These are phyloP conservation scores for Chaetophractus vellerosus DNA, from an alignment of 2,797 vertebrate genomes.

Conservation along the genomic window DNA sequence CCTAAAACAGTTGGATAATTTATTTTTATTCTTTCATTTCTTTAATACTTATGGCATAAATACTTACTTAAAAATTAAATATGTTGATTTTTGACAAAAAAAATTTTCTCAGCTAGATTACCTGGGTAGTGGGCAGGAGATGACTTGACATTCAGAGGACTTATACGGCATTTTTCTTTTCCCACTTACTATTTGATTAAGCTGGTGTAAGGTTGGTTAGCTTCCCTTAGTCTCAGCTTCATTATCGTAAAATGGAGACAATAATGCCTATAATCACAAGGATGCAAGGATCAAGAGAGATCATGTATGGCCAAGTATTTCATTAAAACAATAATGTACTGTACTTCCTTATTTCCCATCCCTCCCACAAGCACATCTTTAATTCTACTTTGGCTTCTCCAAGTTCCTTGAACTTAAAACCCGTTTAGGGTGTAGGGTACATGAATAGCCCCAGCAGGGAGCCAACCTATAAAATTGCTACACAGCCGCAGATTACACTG, in stretches of 20 bases:
- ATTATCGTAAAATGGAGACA: neutral
- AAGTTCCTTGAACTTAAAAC: slow-evolving; percentile 24
- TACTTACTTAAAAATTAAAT: slow-evolving; percentile 33
- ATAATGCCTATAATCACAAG: neutral
- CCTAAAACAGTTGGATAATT: slow-evolving; percentile 22
- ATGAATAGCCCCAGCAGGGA: neutral
- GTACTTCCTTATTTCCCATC: neutral
- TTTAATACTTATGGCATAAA: neutral
- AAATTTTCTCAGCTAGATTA: neutral
- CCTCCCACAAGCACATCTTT: neutral
- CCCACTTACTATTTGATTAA: slow-evolving; percentile 14
- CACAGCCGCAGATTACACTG: neutral
- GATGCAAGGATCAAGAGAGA: neutral
- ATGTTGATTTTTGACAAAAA: neutral
- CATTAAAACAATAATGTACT: neutral
- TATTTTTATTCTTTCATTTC: slow-evolving; percentile 50
- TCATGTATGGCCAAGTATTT: neutral
- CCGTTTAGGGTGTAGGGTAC: neutral
- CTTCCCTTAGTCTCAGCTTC: neutral
- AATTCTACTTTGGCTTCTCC: neutral
- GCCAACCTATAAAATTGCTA: neutral
- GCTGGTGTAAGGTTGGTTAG: neutral
- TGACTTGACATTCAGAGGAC: neutral
- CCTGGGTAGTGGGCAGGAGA: no score
- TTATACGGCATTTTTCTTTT: neutral